Evolutionary conservation across 2,888 invertebrate species (phyloP), one percentile per base, ranked within the genome.

Genomic region (Meteorus colon): DNA sequence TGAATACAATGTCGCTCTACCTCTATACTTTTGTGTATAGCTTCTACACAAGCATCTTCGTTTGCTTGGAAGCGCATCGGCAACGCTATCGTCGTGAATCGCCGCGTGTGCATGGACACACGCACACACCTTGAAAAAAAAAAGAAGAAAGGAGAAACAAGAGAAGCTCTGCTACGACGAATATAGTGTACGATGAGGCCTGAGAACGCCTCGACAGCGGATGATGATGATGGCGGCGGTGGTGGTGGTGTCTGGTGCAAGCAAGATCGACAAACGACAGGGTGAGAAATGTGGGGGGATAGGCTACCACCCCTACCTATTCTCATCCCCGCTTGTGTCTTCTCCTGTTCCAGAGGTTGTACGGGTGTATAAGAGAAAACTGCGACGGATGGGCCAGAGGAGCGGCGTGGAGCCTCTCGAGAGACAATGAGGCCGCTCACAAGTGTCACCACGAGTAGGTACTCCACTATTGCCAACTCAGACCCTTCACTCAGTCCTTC

Each of bases 341-440:
- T 63, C 60, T 71, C 63, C 62, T 48, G 12, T 48, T 29, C 27
- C 34, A 27, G 41, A 72, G 76, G 70, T 69, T 74, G 72, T 55
- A 8, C 55, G 65, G 60, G 74, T 48, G 63, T 34, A 68, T 66
- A 37, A 67, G 16, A 72, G 55, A 65, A 78, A 74, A 72, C 75
- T 78, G 55, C 69, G 31, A 24, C 75, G 78, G 70, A 73, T 55
- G 74, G 74, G 73, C 77, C 71, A 78, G 78, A 86, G 84, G 83
- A 83, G 82, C 82, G 82, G 84, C 82, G 82, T 81, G 82, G 84
- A 84, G 84, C 82, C 86, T 86, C 89, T 89, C 82, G 83, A 89
- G 86, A 88, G 88, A 89, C 89, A 89, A 89, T 89, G 89, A 89
- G 89, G 88, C 88, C 88, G 89, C 88, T 89, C 87, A 85, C 86